phyloP scores from a whole-genome alignment of 1,140 invertebrate genomes.

The Leptinotarsa lineolata region DNA sequence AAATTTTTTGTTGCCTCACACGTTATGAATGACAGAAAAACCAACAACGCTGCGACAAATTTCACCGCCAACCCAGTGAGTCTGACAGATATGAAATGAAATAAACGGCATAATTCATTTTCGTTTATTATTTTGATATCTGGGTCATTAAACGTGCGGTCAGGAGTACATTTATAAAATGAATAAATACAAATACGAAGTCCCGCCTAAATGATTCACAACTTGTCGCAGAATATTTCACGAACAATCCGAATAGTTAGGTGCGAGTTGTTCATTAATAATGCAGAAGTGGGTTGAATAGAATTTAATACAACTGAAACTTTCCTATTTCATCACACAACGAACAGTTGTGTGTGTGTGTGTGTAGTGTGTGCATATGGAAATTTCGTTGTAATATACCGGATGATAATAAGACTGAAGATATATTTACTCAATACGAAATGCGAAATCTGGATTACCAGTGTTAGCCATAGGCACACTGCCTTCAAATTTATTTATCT shows the following conservation, averaged over 20 bases:
- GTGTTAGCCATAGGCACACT: no score
- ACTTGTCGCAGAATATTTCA: background rate
- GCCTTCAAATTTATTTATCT: no score
- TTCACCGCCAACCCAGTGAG: background rate
- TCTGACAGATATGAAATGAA: constrained; percentile 17
- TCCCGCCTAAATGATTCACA: background rate
- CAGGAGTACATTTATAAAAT: constrained; percentile 3
- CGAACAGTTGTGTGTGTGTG: background rate
- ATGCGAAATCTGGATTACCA: no score
- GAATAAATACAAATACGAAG: background rate
- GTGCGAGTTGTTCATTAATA: background rate
- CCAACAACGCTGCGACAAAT: constrained; percentile 10
- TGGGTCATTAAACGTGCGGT: background rate
- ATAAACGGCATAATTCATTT: constrained; percentile 16
- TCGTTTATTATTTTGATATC: constrained; percentile 12
- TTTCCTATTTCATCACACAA: background rate
- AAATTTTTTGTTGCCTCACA: background rate
- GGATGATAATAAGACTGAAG: no score
- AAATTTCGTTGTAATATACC: no score
- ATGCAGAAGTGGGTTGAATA: background rate
- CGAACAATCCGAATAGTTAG: constrained; percentile 3
- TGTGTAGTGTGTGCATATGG: background rate
- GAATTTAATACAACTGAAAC: background rate
- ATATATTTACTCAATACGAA: no score
- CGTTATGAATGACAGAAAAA: constrained; percentile 18